Evolutionary conservation across 1,140 invertebrate genomes (phyloP), one percentile per base, ranked within the genome.

Genomic region (Tetragnatha versicolor): DNA sequence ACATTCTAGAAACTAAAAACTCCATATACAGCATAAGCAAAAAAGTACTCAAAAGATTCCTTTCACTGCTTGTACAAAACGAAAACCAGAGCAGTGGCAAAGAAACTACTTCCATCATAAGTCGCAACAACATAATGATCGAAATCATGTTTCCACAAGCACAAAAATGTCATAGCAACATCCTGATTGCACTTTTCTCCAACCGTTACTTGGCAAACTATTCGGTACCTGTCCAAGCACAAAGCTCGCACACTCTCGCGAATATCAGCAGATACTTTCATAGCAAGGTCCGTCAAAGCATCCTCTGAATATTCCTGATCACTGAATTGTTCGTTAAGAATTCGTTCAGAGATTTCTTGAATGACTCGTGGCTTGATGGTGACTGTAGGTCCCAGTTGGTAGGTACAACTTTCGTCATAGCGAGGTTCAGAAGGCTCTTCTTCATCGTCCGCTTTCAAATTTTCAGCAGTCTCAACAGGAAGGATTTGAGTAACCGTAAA

Each of bases 71-170:
- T 61, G 37, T 75, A 75, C 35, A 75, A 22, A 25, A 75, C 29
- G 51, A 75, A 75, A 63, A 75, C 45, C 20, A 63, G 17, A 2
- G 72, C 58, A n/a, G 72, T 75, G 0, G 72, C 55, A 49, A 75
- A 75, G 27, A 75, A 63, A 33, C 37, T 7, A 0, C 4, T n/a
- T 2, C 31, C 42, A 20, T 77, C 61, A 22, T 53, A 77, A 0
- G n/a, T 77, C 3, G 61, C 73, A 17, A 55, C 42, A 27, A 37
- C 73, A 14, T 77, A 77, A 9, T 77, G 73, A 42, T 77, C 73
- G 31, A 66, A 77, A 20, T 77, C 73, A 31, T 65, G 73, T 25
- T 66, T 77, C 73, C 73, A 77, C 20, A 77, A 45, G 25, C 61
- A 77, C n/a, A 77, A 27, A 20, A 77, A 77, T 4, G 60, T 35